Evolutionary conservation across 2,113 vertebrate species (phyloP).

Genomic region (Felis chaus): DNA sequence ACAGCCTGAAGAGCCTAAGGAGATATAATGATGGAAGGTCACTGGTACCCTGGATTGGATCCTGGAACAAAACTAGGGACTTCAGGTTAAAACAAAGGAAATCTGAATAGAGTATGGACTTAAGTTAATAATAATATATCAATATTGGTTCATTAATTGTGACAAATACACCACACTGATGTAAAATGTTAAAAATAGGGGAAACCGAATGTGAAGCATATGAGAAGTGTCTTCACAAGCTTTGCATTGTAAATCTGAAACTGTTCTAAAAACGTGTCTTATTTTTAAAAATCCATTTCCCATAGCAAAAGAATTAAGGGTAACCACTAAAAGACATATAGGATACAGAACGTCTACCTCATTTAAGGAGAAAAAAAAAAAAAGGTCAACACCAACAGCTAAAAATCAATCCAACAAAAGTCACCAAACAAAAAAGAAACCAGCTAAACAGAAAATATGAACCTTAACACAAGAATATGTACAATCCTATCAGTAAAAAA

Average conservation of each 20-base stretch:
- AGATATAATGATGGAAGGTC: background rate
- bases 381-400: background rate
- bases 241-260: background rate
- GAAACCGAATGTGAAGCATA: background rate
- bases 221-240: background rate
- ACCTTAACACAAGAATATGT: background rate
- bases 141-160: background rate
- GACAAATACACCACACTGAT: background rate
- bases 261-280: background rate
- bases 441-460: constrained; percentile 6
- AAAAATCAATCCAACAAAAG: constrained; percentile 17
- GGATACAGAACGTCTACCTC: background rate
- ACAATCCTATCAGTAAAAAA: background rate
- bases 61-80: background rate
- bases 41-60: background rate
- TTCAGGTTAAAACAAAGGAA: background rate
- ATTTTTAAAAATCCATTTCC: constrained; percentile 29
- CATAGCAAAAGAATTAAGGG: constrained; percentile 14
- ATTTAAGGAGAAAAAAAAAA: background rate
- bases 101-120: background rate
- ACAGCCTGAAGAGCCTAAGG: background rate
- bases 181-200: background rate
- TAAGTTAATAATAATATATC: background rate
- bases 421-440: background rate
- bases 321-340: background rate